Conservation (phyloP, 2,888 invertebrate species). For the Koerneria pararmatus region DNA sequence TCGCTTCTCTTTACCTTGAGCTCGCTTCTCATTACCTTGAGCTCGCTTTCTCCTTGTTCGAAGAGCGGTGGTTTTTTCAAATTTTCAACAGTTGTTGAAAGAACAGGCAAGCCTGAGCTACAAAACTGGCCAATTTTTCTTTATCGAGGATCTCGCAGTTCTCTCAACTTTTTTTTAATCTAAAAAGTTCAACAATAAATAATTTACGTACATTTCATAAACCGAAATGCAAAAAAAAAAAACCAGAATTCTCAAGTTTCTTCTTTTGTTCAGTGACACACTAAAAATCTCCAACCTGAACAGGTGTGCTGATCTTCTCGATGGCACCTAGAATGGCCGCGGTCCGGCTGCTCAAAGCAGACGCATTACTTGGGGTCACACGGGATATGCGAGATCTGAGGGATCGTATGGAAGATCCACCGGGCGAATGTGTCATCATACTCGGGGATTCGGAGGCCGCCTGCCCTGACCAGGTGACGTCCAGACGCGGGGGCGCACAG, state of each 20-base stretch:
- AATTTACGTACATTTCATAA: too few relatives aligned
- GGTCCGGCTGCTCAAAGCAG: slow-evolving; percentile 9
- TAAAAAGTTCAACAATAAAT: too few relatives aligned
- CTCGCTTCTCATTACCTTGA: too few relatives aligned
- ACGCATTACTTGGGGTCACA: slow-evolving; percentile 15
- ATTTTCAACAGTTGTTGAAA: too few relatives aligned
- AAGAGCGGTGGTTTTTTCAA: too few relatives aligned
- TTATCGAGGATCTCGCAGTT: too few relatives aligned
- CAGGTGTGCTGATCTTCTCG: slow-evolving; percentile 21
- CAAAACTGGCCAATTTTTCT: too few relatives aligned
- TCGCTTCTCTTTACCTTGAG: too few relatives aligned
- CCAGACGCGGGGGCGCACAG: slow-evolving; percentile 3
- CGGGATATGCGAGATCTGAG: slow-evolving; percentile 19
- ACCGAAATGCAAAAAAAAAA: too few relatives aligned
- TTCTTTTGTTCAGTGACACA: background rate
- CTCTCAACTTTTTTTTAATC: too few relatives aligned
- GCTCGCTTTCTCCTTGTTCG: too few relatives aligned
- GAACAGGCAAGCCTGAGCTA: too few relatives aligned
- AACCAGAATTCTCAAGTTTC: background rate
- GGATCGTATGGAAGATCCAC: slow-evolving; percentile 17
- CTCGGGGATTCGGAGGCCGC: slow-evolving; percentile 6
- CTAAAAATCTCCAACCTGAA: background rate
- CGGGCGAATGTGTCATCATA: slow-evolving; percentile 2
- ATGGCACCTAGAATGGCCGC: slow-evolving; percentile 20
- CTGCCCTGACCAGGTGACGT: slow-evolving; percentile 14